These are phyloP conservation scores for Onychomys torridus DNA, from an alignment of 2,797 vertebrate species.

Conservation along the genomic window DNA sequence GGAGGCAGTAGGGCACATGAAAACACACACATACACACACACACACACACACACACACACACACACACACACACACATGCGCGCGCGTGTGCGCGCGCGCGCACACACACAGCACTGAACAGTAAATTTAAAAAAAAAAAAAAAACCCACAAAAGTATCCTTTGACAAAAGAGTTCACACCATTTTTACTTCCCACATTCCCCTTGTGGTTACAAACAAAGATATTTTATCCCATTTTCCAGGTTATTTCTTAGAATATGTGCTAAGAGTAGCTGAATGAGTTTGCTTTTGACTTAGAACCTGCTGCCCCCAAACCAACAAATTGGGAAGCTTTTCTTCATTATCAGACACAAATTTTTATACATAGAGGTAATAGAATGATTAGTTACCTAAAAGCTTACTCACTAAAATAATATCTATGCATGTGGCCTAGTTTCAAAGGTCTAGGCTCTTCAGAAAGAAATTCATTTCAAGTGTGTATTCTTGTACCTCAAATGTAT, in stretches of 20 bases:
- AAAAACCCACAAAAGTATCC: not conserved
- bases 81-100: too few relatives aligned
- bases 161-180: not conserved
- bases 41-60: not conserved
- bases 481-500: conserved; percentile 27
- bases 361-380: not conserved
- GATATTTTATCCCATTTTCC: not conserved
- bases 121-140: not conserved
- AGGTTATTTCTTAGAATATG: conserved; percentile 20
- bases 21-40: not conserved
- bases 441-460: not conserved
- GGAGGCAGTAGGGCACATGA: not conserved
- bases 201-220: not conserved
- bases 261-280: not conserved
- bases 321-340: not conserved
- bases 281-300: not conserved
- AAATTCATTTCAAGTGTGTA: conserved; percentile 50
- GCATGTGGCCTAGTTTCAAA: conserved; percentile 16
- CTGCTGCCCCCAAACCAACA: not conserved
- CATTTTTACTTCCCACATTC: not conserved
- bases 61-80: too few relatives aligned
- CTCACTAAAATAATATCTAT: not conserved
- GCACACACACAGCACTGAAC: not conserved
- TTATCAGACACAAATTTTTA: conserved; percentile 26
- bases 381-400: conserved; percentile 13